Conservation (phyloP, 2,113 vertebrate species). For the Marmota monax region DNA sequence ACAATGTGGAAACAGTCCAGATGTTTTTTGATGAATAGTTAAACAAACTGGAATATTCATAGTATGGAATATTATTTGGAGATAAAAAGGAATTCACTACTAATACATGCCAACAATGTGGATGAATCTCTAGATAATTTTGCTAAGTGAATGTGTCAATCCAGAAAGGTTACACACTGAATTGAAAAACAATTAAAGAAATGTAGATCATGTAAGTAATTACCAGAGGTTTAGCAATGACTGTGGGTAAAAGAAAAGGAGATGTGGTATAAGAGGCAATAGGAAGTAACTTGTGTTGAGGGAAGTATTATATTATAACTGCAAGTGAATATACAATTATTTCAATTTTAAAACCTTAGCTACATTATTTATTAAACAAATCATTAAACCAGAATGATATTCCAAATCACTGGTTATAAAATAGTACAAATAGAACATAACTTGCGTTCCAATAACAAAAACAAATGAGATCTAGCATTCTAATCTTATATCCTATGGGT, state of each 20-base stretch:
- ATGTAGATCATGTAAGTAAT: background rate
- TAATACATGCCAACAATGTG: background rate
- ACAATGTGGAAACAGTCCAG: background rate
- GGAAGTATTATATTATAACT: background rate
- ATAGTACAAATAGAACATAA: conserved; percentile 2
- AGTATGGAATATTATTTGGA: background rate
- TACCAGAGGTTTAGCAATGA: background rate
- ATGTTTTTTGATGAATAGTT: background rate
- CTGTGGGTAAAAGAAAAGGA: background rate
- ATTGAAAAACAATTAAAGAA: background rate
- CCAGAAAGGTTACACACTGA: background rate
- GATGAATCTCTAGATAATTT: background rate
- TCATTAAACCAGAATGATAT: conserved; percentile 39
- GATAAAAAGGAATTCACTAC: background rate
- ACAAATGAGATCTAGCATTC: background rate
- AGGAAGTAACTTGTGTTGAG: background rate
- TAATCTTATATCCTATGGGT: background rate
- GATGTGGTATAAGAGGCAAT: background rate
- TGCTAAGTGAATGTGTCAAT: background rate
- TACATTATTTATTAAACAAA: background rate
- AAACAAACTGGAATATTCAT: background rate
- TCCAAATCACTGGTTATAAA: background rate
- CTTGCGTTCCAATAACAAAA: conserved; percentile 5
- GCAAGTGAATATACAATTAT: background rate
- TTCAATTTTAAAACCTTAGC: background rate